Evolutionary conservation across 2,888 invertebrate species (phyloP).

Genomic region (Drosophila maculinotata): DNA sequence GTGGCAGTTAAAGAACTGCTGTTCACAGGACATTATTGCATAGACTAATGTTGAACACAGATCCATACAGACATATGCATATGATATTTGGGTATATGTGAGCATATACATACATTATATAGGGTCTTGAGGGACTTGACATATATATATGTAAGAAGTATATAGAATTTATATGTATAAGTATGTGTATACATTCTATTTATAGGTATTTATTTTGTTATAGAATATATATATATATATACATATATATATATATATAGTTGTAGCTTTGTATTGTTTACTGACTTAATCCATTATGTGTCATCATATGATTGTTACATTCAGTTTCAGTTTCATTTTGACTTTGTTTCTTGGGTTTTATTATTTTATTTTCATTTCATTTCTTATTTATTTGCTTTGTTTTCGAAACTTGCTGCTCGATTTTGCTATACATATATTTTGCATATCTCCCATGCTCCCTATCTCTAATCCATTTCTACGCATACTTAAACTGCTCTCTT

Average conservation of each 20-base stretch:
- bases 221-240: slow-evolving; percentile 20
- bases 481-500: slow-evolving; percentile 17
- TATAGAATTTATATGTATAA: slow-evolving; percentile 20
- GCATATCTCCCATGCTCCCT: slow-evolving; percentile 2
- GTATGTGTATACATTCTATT: slow-evolving; percentile 30
- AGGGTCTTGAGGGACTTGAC: slow-evolving; percentile 28
- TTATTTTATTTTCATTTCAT: neutral
- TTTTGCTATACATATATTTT: slow-evolving; percentile 16
- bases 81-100: slow-evolving; percentile 13
- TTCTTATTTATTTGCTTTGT: neutral
- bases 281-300: slow-evolving; percentile 64
- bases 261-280: slow-evolving; percentile 40
- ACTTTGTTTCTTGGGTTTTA: slow-evolving; percentile 8
- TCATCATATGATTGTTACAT: slow-evolving; percentile 77
- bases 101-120: slow-evolving; percentile 31
- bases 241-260: slow-evolving; percentile 20
- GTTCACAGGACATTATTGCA: slow-evolving; percentile 10
- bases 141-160: slow-evolving; percentile 29
- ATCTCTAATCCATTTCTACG: slow-evolving; percentile 21
- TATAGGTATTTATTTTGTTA: slow-evolving; percentile 23
- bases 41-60: neutral
- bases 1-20: slow-evolving; percentile 30
- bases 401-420: slow-evolving; percentile 21
- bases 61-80: slow-evolving; percentile 19
- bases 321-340: slow-evolving; percentile 66